phyloP scores from a whole-genome alignment of 1,140 invertebrate species.

The Vollenhovia emeryi region DNA sequence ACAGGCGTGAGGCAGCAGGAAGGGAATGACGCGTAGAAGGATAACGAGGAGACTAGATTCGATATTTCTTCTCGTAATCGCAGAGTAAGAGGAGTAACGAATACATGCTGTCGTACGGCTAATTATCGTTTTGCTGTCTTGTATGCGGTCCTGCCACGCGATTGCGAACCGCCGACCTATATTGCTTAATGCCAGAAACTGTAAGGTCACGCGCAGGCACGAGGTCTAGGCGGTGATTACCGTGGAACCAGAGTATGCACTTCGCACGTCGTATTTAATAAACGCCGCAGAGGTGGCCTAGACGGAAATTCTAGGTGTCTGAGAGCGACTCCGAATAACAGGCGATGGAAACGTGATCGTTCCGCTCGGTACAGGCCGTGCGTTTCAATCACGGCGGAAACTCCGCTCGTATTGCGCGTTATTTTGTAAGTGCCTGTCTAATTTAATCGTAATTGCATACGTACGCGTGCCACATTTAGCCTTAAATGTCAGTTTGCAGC shows the following conservation, averaged over 20 bases:
- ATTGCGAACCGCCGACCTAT: neutral
- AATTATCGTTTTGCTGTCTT: neutral
- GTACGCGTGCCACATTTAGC: neutral
- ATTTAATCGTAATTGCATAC: conserved; percentile 31
- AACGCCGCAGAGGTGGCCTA: neutral
- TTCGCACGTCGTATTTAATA: conserved; percentile 1
- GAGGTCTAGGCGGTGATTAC: conserved; percentile 23
- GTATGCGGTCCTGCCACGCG: neutral
- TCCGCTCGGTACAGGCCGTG: neutral
- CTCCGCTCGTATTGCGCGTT: neutral
- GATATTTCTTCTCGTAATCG: neutral
- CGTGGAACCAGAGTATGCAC: conserved; percentile 10
- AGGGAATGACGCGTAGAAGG: neutral
- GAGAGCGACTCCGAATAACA: neutral
- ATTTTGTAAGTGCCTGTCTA: conserved; percentile 25
- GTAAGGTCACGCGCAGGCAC: conserved; percentile 5
- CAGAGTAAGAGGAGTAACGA: neutral
- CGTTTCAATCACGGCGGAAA: neutral
- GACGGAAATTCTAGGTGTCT: neutral
- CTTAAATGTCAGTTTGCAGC: conserved; percentile 19
- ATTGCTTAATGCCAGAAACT: conserved; percentile 46
- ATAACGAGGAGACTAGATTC: neutral
- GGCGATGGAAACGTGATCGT: neutral
- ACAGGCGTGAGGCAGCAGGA: neutral
- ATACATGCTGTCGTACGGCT: neutral